Evolutionary conservation across 2,113 vertebrate species (phyloP).

Genomic region (Rhineura floridana): DNA sequence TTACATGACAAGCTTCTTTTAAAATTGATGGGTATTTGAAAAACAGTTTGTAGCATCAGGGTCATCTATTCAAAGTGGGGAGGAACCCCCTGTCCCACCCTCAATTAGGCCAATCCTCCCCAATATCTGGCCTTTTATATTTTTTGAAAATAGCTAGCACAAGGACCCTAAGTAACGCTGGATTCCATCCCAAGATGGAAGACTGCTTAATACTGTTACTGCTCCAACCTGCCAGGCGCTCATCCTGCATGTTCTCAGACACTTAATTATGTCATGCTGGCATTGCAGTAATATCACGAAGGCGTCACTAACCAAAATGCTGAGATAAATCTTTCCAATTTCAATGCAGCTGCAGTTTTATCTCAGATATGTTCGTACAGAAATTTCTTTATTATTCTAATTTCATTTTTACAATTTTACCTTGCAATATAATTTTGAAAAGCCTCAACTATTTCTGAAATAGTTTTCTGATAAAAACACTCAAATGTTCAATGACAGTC

Average conservation of each 20-base stretch:
- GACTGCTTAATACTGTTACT: not conserved
- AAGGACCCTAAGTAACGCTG: not conserved
- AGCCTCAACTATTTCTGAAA: not conserved
- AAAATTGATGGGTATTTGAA: not conserved
- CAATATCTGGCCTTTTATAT: no score
- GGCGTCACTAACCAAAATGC: not conserved
- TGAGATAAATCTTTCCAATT: not conserved
- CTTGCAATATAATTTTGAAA: not conserved
- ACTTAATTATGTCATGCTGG: not conserved
- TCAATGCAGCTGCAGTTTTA: not conserved
- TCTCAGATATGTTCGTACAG: not conserved
- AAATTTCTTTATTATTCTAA: not conserved
- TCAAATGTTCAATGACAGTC: not conserved
- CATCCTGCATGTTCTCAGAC: not conserved
- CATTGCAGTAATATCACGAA: no score
- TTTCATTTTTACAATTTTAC: not conserved
- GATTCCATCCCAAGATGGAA: not conserved
- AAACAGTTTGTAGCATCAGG: not conserved
- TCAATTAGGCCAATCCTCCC: no score
- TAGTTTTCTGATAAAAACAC: not conserved
- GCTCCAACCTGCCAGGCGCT: no score
- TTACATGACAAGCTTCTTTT: no score
- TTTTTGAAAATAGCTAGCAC: not conserved
- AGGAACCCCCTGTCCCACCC: no score
- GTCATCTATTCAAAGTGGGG: not conserved